These are phyloP conservation scores for Planococcus citri DNA, from an alignment of 1,140 invertebrate genomes.

Conservation along the genomic window DNA sequence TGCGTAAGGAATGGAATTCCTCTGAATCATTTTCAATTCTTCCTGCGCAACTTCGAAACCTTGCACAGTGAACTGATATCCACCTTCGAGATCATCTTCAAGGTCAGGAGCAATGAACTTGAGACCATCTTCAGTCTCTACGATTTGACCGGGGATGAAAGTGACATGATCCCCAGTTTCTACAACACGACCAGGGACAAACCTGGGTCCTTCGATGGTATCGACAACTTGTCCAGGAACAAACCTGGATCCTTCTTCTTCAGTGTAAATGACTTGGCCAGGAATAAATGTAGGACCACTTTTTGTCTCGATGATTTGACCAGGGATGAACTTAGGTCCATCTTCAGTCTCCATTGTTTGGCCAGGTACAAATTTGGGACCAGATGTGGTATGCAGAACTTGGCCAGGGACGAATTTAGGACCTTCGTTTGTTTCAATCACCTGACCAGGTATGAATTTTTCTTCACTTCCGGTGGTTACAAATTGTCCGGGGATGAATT, in stretches of 20 bases:
- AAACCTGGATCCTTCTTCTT: slow-evolving; percentile 53
- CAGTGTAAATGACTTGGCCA: slow-evolving; percentile 56
- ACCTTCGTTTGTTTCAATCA: slow-evolving; percentile 41
- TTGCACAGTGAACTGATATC: slow-evolving; percentile 54
- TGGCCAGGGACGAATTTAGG: slow-evolving; percentile 57
- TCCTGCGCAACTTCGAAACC: slow-evolving; percentile 59
- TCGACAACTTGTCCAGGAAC: slow-evolving; percentile 61
- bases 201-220: slow-evolving; percentile 53
- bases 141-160: slow-evolving; percentile 56
- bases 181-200: slow-evolving; percentile 56
- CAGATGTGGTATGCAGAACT: slow-evolving; percentile 51
- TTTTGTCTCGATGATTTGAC: slow-evolving; percentile 57
- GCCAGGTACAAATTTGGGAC: slow-evolving; percentile 55
- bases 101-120: slow-evolving; percentile 57
- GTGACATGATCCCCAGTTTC: slow-evolving; percentile 52
- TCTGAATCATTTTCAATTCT: slow-evolving; percentile 48
- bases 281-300: slow-evolving; percentile 58
- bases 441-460: slow-evolving; percentile 49
- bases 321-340: slow-evolving; percentile 53
- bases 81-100: slow-evolving; percentile 45
- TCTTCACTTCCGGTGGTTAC: slow-evolving; percentile 54
- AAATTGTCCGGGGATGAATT: slow-evolving; percentile 56
- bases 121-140: slow-evolving; percentile 55
- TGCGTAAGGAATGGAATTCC: slow-evolving; percentile 36
- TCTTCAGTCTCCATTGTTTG: slow-evolving; percentile 55